A percentile compares a stretch with the other conserved stretches of the same genome.
Conservation (phyloP, 1,140 invertebrate genomes). For the Amyelois transitella region DNA sequence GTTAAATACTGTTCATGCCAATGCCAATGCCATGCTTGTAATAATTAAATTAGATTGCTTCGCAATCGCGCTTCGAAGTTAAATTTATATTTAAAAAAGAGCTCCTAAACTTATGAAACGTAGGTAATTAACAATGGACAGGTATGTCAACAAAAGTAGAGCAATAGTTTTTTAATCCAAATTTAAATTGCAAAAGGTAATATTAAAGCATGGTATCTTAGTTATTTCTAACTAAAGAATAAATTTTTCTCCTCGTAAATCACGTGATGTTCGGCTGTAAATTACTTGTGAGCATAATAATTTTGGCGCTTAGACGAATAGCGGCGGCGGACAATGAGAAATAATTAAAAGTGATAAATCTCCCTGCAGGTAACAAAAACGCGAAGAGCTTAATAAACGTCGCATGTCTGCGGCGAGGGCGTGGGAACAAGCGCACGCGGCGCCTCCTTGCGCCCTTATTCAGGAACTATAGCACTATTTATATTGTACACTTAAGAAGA, state of each 20-base stretch:
- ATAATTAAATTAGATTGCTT: too few relatives aligned
- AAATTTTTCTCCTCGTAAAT: slow-evolving; percentile 17
- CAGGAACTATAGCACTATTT: slow-evolving; percentile 3
- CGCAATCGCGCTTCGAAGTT: too few relatives aligned
- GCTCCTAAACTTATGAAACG: too few relatives aligned
- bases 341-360: slow-evolving; percentile 73
- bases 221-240: neutral
- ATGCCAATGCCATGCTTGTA: too few relatives aligned
- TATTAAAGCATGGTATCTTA: neutral
- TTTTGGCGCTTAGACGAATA: slow-evolving; percentile 49
- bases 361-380: slow-evolving; percentile 68
- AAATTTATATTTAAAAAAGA: too few relatives aligned
- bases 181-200: too few relatives aligned
- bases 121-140: too few relatives aligned
- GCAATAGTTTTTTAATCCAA: too few relatives aligned
- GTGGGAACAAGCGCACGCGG: slow-evolving; percentile 46
- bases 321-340: slow-evolving; percentile 56
- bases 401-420: slow-evolving; percentile 47
- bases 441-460: slow-evolving; percentile 4
- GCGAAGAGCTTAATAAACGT: slow-evolving; percentile 63
- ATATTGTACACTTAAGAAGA: too few relatives aligned
- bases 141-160: too few relatives aligned
- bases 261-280: slow-evolving; percentile 23
- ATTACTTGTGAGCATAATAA: slow-evolving; percentile 50
- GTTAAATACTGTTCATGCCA: too few relatives aligned